Percentiles rank a stretch among this genome's conserved stretches.
Evolutionary conservation across 2,797 vertebrate species (phyloP).

Genomic region (Tamandua tetradactyla): DNA sequence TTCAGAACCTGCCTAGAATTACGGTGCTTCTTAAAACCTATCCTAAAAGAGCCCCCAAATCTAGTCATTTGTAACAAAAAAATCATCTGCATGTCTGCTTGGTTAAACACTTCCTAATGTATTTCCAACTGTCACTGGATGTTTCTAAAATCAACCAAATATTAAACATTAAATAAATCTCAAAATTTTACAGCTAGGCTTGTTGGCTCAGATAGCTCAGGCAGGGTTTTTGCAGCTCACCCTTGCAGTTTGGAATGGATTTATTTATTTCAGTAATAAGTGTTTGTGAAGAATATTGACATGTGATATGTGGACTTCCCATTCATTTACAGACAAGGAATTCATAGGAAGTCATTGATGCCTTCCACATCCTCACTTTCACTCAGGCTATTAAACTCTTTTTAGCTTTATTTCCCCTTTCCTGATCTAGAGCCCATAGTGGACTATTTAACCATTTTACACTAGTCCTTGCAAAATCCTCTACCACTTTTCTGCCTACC

Average conservation of each 20-base stretch:
- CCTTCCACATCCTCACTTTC: not conserved
- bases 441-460: not conserved
- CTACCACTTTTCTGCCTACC: not conserved
- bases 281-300: not conserved
- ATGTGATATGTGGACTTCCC: not conserved
- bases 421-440: not conserved
- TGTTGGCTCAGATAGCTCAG: not conserved
- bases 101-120: not conserved
- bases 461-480: not conserved
- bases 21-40: not conserved
- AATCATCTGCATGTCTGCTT: not conserved
- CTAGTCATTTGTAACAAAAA: not conserved
- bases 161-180: not conserved
- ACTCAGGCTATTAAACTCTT: not conserved
- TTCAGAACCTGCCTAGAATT: not conserved
- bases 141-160: not conserved
- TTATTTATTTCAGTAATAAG: not conserved
- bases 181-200: not conserved
- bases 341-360: not conserved
- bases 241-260: slow-evolving; percentile 24
- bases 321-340: not conserved
- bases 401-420: not conserved
- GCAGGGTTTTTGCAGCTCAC: not conserved
- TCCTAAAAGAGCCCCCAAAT: not conserved
- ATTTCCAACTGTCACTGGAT: not conserved